A percentile compares a stretch with the other conserved stretches of the same genome.
Evolutionary conservation across 2,888 invertebrate genomes (phyloP).

Genomic region (Pollenia griseotomentosa): DNA sequence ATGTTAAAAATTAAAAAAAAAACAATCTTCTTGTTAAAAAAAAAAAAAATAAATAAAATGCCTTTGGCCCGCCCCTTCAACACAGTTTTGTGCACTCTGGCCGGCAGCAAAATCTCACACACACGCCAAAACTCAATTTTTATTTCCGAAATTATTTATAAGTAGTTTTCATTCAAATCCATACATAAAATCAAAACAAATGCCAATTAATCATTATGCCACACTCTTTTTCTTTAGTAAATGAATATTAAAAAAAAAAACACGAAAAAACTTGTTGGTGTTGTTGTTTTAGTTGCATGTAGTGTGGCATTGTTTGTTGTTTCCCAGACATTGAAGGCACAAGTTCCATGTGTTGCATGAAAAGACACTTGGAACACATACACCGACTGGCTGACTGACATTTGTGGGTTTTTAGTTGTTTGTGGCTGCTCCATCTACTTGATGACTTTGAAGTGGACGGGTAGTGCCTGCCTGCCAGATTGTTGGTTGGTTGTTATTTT

Average conservation of each 20-base stretch:
- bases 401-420: constrained; percentile 43
- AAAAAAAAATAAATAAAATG: constrained; percentile 13
- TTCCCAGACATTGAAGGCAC: constrained; percentile 42
- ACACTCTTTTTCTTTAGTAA: constrained; percentile 52
- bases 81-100: constrained; percentile 27
- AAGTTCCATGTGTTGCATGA: constrained; percentile 54
- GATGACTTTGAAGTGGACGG: constrained; percentile 65
- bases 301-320: constrained; percentile 46
- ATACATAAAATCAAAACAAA: constrained; percentile 74
- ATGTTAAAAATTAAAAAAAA: constrained; percentile 2
- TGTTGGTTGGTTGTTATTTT: constrained; percentile 1
- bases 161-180: constrained; percentile 68
- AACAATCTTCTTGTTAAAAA: background rate
- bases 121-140: constrained; percentile 58
- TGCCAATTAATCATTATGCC: constrained; percentile 75
- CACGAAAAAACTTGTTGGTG: constrained; percentile 23
- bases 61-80: constrained; percentile 28
- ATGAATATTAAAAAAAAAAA: constrained; percentile 40
- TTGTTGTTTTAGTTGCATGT: constrained; percentile 38
- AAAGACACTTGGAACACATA: constrained; percentile 24
- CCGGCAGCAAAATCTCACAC: constrained; percentile 24
- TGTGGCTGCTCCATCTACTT: constrained; percentile 50
- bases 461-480: constrained; percentile 11
- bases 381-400: constrained; percentile 48
- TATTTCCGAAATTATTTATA: constrained; percentile 70